A percentile compares a stretch with the other conserved stretches of the same genome.
Evolutionary conservation across 2,888 invertebrate species (phyloP).

Genomic region (Strigamia crassipes): DNA sequence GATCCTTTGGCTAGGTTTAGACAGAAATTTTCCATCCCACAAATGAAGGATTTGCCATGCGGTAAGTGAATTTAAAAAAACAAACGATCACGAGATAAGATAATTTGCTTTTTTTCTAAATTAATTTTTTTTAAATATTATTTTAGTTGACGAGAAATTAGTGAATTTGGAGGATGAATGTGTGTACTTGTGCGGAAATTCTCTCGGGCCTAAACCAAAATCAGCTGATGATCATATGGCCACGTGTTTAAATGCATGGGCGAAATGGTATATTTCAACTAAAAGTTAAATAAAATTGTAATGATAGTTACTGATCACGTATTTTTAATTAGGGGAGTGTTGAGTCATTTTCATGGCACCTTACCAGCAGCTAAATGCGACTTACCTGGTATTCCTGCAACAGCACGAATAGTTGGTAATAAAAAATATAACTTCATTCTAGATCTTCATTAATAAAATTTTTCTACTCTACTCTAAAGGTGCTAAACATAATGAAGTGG

Average conservation of each 20-base stretch:
- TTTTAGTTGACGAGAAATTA: constrained; percentile 54
- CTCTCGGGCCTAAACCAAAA: constrained; percentile 65
- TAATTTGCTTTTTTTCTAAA: background rate
- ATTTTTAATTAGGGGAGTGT: constrained; percentile 53
- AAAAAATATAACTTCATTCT: background rate
- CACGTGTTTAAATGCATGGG: constrained; percentile 62
- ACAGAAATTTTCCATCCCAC: constrained; percentile 59
- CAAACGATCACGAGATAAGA: too few relatives aligned
- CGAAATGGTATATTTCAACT: background rate
- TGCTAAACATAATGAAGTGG: constrained; percentile 60
- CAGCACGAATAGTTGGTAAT: constrained; percentile 53
- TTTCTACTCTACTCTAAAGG: constrained; percentile 51
- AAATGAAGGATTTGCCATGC: constrained; percentile 58
- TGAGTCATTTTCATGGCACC: constrained; percentile 54
- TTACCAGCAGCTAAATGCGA: constrained; percentile 55
- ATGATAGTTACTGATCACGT: background rate
- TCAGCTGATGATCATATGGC: constrained; percentile 58
- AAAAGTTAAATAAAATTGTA: background rate
- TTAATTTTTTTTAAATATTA: background rate
- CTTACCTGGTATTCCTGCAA: constrained; percentile 52
- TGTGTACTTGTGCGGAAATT: constrained; percentile 65
- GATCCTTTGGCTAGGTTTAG: constrained; percentile 58
- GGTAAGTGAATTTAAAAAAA: constrained; percentile 54
- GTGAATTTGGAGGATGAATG: constrained; percentile 59
- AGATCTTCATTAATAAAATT: too few relatives aligned